A percentile compares a stretch with the other conserved stretches of the same genome.
These are phyloP conservation scores for Eilema depressum DNA, from an alignment of 2,888 invertebrate species.

Conservation along the genomic window DNA sequence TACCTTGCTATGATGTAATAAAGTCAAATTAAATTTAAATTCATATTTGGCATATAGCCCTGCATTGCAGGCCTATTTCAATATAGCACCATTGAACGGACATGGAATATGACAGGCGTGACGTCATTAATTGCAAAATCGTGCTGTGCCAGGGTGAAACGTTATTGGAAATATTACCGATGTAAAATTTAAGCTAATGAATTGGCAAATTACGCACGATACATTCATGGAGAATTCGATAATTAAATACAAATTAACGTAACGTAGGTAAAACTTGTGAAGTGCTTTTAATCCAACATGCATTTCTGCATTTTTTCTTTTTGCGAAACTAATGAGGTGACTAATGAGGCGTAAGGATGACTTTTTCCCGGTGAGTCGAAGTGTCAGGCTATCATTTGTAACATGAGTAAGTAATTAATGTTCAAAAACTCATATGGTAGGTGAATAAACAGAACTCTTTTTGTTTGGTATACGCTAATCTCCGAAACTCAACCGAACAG, in stretches of 20 bases:
- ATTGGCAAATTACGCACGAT: background rate
- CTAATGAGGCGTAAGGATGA: no score
- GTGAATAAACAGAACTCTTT: no score
- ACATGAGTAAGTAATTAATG: no score
- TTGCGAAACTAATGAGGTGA: no score
- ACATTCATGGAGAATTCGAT: background rate
- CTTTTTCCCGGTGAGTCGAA: no score
- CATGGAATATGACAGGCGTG: slow-evolving; percentile 29
- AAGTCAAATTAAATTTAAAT: background rate
- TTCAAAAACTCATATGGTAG: no score
- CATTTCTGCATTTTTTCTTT: background rate
- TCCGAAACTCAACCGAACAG: background rate
- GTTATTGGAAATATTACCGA: background rate
- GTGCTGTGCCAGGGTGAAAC: background rate
- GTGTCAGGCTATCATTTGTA: no score
- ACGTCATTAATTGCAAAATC: slow-evolving; percentile 30
- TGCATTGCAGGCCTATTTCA: background rate
- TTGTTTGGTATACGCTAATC: no score
- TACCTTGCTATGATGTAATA: background rate
- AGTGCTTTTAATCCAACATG: background rate
- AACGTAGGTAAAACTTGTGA: background rate
- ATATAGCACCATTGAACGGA: background rate
- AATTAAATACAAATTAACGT: background rate
- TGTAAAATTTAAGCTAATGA: slow-evolving; percentile 3
- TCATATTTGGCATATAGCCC: no score